Base-by-base conservation (phyloP, 1,140 invertebrate genomes). In the Lepidurus arcticus region DNA sequence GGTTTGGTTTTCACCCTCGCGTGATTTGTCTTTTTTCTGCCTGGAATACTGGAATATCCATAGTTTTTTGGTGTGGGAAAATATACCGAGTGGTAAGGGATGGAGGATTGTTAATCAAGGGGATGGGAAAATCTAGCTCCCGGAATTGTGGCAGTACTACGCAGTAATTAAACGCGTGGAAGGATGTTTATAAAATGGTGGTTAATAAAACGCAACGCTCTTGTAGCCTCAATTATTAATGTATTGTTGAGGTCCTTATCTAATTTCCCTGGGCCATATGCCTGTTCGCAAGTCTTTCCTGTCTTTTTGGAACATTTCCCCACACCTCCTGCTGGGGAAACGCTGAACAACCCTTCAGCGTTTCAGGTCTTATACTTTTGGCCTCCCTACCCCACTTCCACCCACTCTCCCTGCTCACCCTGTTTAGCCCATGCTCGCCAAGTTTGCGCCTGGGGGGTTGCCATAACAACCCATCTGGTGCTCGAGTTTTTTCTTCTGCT, bases 381-480 rank as follows among this genome's bases (percentile, higher is more conserved):
- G 53, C 21, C 53, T 65, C 9, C 53, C 53, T 65, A 11, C 34
- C 34, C 34, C 34, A 34, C 34, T 34, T 34, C 34, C 34, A 34
- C 34, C 34, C 34, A 34, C 34, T 34, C 34, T 34, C 4, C 34
- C 34, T 34, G 34, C 34, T 34, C 34, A 34, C 34, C 34, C 34
- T 34, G 4, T 34, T 34, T 34, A 34, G 34, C 34, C 34, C 34
- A 34, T 34, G 34, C 34, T 34, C 34, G 34, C 34, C 3, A n/a
- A 65, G 16, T 65, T 21, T 65, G 53, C 21, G 53, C 53, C 53
- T 65, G n/a, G 53, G 53, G 21, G 53, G 53, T 65, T 65, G 53
- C 53, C 53, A 65, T 65, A 65, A 65, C 53, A 65, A 65, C 53
- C 53, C 53, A 65, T 65, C 53, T 65, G 53, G 53, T 65, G 53